Conservation (phyloP, 2,113 vertebrate genomes). For the Tragelaphus buxtoni region DNA sequence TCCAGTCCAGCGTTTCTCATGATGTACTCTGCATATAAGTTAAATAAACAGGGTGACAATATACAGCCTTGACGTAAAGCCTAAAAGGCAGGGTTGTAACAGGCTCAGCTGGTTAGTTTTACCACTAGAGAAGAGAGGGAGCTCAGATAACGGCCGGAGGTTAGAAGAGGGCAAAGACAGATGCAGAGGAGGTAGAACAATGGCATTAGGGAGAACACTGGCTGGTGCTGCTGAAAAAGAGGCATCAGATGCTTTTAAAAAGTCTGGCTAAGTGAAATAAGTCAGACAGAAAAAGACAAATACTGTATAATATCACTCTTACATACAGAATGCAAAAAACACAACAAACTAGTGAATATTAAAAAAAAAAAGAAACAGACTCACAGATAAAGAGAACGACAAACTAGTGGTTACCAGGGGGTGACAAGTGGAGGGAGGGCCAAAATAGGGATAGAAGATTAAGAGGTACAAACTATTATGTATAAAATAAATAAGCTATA, state of each 20-base stretch:
- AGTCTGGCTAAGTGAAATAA: not conserved
- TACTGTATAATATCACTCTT: not conserved
- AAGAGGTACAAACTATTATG: not conserved
- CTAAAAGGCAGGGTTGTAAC: not conserved
- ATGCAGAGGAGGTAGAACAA: not conserved
- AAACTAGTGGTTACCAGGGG: not conserved
- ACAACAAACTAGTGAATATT: not conserved
- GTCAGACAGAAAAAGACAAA: not conserved
- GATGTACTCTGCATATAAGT: no score
- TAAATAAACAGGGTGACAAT: no score
- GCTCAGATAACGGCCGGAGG: not conserved
- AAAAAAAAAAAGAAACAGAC: not conserved
- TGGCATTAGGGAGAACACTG: not conserved
- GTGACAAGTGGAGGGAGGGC: not conserved
- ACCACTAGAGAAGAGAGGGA: not conserved
- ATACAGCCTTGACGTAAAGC: no score
- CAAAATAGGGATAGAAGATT: not conserved
- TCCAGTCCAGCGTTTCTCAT: no score
- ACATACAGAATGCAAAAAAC: not conserved
- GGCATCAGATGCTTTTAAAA: not conserved
- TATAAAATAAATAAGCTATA: not conserved
- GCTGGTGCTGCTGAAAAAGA: not conserved
- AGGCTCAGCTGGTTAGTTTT: not conserved
- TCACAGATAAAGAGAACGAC: not conserved
- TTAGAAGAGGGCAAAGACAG: not conserved